These are phyloP conservation scores for Leiothrix lutea DNA, from an alignment of 2,113 vertebrate species.

Conservation along the genomic window DNA sequence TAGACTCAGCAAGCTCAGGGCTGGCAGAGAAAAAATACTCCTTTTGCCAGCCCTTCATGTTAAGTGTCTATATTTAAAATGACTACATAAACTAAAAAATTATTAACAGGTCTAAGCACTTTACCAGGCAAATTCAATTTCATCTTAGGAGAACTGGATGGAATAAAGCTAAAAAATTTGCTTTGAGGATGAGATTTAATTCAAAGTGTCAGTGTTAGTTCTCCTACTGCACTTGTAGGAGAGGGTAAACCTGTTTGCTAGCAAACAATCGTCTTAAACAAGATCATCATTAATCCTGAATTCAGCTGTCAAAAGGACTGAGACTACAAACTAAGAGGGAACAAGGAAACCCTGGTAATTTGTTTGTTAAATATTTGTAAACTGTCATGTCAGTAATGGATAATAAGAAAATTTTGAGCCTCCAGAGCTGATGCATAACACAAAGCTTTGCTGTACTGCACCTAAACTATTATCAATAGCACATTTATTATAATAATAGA, in stretches of 20 bases:
- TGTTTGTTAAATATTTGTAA: conserved; percentile 59
- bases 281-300: conserved; percentile 45
- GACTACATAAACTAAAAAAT: conserved; percentile 7
- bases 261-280: conserved; percentile 3
- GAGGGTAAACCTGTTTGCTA: conserved; percentile 1
- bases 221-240: neutral
- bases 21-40: neutral
- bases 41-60: neutral
- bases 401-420: conserved; percentile 33
- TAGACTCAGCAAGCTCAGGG: neutral
- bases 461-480: conserved; percentile 49
- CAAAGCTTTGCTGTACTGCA: neutral
- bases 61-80: conserved; percentile 22
- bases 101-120: conserved; percentile 22
- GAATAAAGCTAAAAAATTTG: conserved; percentile 11
- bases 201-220: neutral
- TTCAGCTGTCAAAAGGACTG: conserved; percentile 15
- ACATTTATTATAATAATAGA: conserved; percentile 55
- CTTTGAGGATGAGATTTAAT: conserved; percentile 16
- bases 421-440: conserved; percentile 1
- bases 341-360: conserved; percentile 41
- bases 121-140: conserved; percentile 1
- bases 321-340: conserved; percentile 12
- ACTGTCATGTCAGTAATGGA: conserved; percentile 43
- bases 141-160: neutral